phyloP scores from a whole-genome alignment of 2,113 vertebrate species.

The Barnardius zonarius region DNA sequence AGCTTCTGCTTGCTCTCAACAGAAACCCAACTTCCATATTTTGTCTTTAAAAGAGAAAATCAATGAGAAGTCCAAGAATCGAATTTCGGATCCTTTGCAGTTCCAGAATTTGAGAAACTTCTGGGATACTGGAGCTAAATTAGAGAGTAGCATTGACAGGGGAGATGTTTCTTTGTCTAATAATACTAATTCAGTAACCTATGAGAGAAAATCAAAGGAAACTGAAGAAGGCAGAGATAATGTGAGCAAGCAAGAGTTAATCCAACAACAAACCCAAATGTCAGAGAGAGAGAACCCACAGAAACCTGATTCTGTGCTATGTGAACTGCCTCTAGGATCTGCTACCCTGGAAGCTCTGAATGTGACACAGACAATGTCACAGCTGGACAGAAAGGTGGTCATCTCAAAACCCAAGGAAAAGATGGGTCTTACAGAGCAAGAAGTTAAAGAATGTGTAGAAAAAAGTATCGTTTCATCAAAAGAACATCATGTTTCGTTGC shows the following conservation, averaged over 20 bases:
- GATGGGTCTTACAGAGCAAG: background rate
- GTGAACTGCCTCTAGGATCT: background rate
- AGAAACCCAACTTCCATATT: slow-evolving; percentile 70
- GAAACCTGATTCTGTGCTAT: slow-evolving; percentile 37
- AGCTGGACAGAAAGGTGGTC: background rate
- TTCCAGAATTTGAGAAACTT: slow-evolving; percentile 87
- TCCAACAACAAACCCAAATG: background rate
- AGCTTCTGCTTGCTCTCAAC: background rate
- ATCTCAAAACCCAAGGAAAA: slow-evolving; percentile 1
- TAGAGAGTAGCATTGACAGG: background rate
- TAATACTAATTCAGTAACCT: background rate
- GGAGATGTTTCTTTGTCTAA: background rate
- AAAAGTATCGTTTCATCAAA: slow-evolving; percentile 25
- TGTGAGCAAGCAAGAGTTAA: background rate
- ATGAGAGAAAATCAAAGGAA: slow-evolving; percentile 1
- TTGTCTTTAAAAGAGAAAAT: slow-evolving; percentile 77
- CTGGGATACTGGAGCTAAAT: slow-evolving; percentile 78
- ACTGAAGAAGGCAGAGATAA: slow-evolving; percentile 29
- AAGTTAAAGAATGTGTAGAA: slow-evolving; percentile 28
- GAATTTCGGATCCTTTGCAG: slow-evolving; percentile 69
- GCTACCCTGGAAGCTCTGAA: background rate
- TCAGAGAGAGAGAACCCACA: background rate
- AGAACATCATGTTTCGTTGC: background rate
- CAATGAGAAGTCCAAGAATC: slow-evolving; percentile 67
- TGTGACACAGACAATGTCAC: slow-evolving; percentile 26